Conservation (phyloP, 2,888 invertebrate genomes). For the Ennomos erosarius region DNA sequence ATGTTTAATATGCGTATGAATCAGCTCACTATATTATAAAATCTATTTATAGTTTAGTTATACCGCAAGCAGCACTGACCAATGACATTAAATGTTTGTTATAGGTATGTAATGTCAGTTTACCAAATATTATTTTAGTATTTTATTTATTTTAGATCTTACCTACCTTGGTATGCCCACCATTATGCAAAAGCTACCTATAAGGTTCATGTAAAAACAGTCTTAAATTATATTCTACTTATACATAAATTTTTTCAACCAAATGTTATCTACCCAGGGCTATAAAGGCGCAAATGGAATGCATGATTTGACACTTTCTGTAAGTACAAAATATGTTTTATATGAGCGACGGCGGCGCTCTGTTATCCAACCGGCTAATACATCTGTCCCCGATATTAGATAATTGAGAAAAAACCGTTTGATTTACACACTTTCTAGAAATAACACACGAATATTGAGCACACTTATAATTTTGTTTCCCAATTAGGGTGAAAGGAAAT, state of each 20-base stretch:
- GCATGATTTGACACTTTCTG: constrained; percentile 79
- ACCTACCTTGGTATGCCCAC: no score
- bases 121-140: no score
- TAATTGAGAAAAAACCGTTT: constrained; percentile 77
- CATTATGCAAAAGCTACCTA: no score
- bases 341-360: constrained; percentile 69
- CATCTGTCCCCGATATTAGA: constrained; percentile 56
- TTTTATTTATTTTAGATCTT: no score
- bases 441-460: constrained; percentile 48
- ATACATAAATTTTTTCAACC: constrained; percentile 9
- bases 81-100: no score
- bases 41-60: no score
- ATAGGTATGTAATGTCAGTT: no score
- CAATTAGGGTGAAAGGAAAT: constrained; percentile 58
- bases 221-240: no score
- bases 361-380: constrained; percentile 67
- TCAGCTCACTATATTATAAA: no score
- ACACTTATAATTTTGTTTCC: constrained; percentile 54
- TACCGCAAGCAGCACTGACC: no score
- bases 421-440: constrained; percentile 76
- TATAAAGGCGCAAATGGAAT: constrained; percentile 74
- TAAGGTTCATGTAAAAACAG: no score
- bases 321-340: constrained; percentile 69
- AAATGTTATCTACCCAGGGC: constrained; percentile 59
- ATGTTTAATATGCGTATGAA: no score